Percentiles rank a stretch among this genome's conserved stretches.
Evolutionary conservation across 2,888 invertebrate species (phyloP).

Genomic region (Nephrotoma guestfalica): DNA sequence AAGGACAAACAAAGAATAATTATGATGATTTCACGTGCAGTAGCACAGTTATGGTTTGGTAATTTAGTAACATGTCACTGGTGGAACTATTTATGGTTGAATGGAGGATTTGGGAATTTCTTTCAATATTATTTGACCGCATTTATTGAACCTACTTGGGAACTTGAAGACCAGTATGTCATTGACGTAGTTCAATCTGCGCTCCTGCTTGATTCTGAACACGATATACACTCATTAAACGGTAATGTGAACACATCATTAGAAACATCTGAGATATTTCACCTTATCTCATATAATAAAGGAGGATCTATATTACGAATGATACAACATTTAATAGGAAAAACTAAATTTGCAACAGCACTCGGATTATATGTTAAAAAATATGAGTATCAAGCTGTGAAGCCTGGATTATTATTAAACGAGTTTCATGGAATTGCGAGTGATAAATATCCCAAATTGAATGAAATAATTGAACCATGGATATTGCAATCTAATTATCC

Average conservation of each 20-base stretch:
- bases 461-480: slow-evolving; percentile 31
- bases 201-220: slow-evolving; percentile 41
- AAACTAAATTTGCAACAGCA: slow-evolving; percentile 36
- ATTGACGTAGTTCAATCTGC: slow-evolving; percentile 50
- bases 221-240: slow-evolving; percentile 42
- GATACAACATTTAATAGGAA: slow-evolving; percentile 47
- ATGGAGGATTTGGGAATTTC: slow-evolving; percentile 54
- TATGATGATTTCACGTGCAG: slow-evolving; percentile 34
- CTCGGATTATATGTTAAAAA: slow-evolving; percentile 38
- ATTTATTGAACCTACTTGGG: slow-evolving; percentile 41
- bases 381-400: not conserved
- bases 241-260: slow-evolving; percentile 38
- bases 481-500: slow-evolving; percentile 51
- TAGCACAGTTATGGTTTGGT: slow-evolving; percentile 55
- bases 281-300: slow-evolving; percentile 52
- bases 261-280: slow-evolving; percentile 47
- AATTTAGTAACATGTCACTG: slow-evolving; percentile 38
- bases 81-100: slow-evolving; percentile 46
- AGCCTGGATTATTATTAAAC: not conserved
- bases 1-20: slow-evolving; percentile 45
- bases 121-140: slow-evolving; percentile 41
- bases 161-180: slow-evolving; percentile 52
- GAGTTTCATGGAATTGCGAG: not conserved
- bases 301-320: slow-evolving; percentile 51
- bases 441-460: not conserved